Base-by-base conservation (phyloP, 1,140 invertebrate genomes). In the Brachionus sp. region DNA sequence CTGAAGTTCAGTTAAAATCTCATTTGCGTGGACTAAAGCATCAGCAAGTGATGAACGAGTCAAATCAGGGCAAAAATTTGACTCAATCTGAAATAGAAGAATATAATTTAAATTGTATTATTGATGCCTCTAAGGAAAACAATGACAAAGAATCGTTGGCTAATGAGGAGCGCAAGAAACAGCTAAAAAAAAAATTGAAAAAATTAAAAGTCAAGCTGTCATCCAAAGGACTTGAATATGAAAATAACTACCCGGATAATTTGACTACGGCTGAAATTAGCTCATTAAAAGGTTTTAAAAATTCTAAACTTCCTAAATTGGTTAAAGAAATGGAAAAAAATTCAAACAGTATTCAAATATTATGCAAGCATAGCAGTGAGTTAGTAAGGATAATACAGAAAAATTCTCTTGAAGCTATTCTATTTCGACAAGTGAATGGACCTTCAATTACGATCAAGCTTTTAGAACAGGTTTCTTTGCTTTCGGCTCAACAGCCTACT, bases 1-100 rank as follows among this genome's bases (percentile, higher is more conserved):
- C 93, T 35, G 94, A 94, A 89, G 93, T 94, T 0, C 92, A 93
- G 85, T 88, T 94, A 6, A 87, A 93, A 84, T 93, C 93, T 87
- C 94, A 94, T 87, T 86, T 95, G 33, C 90, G 93, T 85, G 92
- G 93, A 0, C 91, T 92, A 85, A 90, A 90, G 42, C 94, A 94
- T 87, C 90, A 93, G 82, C 92, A 94, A 86, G 91, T 92, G 1
- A 90, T 94, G 4, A 88, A 88, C 83, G 89, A 90, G 64, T 88
- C 90, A 29, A 88, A 92, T 84, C 90, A 91, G 83, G 91, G 91
- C 86, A 90, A 87, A 89, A 90, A 88, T 86, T 91, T 91, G 35
- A 91, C 91, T 16, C 90, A 91, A 50, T 91, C 93, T 83, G 92
- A 93, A 85, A 88, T 93, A 33, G 88, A 89, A 86, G 87, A 88